phyloP scores from a whole-genome alignment of 2,888 invertebrate genomes.

The Volucella zonaria region DNA sequence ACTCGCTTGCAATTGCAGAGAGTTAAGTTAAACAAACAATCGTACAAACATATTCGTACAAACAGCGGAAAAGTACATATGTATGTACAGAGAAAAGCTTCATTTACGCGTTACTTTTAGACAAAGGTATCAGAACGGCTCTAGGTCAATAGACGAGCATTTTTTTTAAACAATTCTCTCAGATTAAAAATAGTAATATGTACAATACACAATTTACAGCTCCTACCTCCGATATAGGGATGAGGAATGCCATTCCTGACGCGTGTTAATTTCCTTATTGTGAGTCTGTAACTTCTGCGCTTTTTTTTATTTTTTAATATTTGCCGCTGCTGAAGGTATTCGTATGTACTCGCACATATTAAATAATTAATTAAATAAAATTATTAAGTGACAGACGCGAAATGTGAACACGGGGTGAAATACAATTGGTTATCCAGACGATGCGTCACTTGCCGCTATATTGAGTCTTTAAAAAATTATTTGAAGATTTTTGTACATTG shows the following conservation, averaged over 20 bases:
- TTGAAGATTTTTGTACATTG: background rate
- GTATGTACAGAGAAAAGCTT: slow-evolving; percentile 33
- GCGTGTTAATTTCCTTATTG: slow-evolving; percentile 35
- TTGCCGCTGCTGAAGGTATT: background rate
- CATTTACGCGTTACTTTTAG: slow-evolving; percentile 29
- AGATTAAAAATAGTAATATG: slow-evolving; percentile 1
- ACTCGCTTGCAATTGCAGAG: background rate
- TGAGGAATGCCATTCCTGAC: slow-evolving; percentile 69
- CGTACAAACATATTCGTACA: background rate
- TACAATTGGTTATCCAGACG: slow-evolving; percentile 9
- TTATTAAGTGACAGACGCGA: background rate
- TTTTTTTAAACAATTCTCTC: slow-evolving; percentile 14
- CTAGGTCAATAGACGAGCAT: slow-evolving; percentile 27
- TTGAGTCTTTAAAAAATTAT: slow-evolving; percentile 17
- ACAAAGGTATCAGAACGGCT: slow-evolving; percentile 23
- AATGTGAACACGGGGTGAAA: background rate
- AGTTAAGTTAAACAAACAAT: background rate
- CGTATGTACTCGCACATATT: background rate
- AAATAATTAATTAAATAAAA: background rate
- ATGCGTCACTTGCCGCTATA: slow-evolving; percentile 20
- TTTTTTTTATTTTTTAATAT: slow-evolving; percentile 2
- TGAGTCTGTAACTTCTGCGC: background rate
- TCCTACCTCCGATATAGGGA: slow-evolving; percentile 71
- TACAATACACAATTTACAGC: slow-evolving; percentile 3
- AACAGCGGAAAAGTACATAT: slow-evolving; percentile 9